These are phyloP conservation scores for Neolamprologus variostigma DNA, from an alignment of 2,113 vertebrate species.

Conservation along the genomic window DNA sequence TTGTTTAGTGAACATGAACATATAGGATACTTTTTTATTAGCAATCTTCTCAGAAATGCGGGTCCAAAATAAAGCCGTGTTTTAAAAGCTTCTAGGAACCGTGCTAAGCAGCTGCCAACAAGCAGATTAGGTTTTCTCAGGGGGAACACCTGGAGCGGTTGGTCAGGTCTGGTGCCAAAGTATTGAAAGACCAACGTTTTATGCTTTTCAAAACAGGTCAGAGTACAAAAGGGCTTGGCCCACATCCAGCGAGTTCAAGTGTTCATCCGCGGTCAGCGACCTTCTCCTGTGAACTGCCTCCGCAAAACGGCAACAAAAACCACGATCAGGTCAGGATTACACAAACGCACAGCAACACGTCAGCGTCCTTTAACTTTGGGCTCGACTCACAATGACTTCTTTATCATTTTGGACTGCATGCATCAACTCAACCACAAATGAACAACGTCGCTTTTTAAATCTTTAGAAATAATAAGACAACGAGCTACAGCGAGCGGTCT, in stretches of 20 bases:
- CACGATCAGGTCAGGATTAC: neutral
- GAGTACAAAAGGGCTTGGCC: neutral
- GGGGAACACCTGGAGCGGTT: constrained; percentile 18
- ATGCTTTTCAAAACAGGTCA: neutral
- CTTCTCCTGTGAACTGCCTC: neutral
- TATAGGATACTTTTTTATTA: constrained; percentile 6
- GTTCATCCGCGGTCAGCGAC: constrained; percentile 8
- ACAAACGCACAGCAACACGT: neutral
- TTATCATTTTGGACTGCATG: neutral
- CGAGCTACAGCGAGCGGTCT: neutral
- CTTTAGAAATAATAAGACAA: neutral
- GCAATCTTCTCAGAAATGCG: constrained; percentile 13
- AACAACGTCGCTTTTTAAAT: neutral
- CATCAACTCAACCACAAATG: neutral
- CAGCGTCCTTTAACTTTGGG: neutral
- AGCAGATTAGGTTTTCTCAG: constrained; percentile 5
- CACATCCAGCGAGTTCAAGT: neutral
- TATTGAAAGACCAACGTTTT: neutral
- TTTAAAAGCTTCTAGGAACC: neutral
- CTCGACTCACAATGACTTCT: neutral
- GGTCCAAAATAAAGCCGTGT: neutral
- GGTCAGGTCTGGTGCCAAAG: constrained; percentile 11
- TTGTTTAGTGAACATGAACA: constrained; percentile 33
- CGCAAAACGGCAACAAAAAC: neutral
- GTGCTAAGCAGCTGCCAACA: neutral